Percentiles rank a stretch among this genome's conserved stretches.
phyloP scores from a whole-genome alignment of 2,113 vertebrate genomes.

The Forbesichthys papilliferus region DNA sequence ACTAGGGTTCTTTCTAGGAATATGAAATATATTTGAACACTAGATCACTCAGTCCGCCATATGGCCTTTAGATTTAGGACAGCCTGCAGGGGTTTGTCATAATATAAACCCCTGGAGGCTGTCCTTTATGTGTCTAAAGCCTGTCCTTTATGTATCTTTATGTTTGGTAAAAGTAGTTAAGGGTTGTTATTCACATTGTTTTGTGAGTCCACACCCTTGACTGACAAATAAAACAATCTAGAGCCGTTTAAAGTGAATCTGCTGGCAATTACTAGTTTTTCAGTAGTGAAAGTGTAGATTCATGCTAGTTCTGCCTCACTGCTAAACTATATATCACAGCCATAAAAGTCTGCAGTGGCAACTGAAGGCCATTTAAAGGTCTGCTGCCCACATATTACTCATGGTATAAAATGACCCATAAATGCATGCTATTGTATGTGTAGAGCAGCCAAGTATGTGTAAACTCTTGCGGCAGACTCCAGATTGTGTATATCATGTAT shows the following conservation, averaged over 20 bases:
- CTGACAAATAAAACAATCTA: neutral
- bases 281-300: neutral
- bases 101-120: too few species aligned
- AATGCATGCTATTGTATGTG: neutral
- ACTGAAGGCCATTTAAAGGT: neutral
- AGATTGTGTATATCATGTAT: too few species aligned
- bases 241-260: neutral
- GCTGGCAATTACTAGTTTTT: neutral
- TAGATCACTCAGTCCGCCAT: too few species aligned
- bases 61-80: neutral
- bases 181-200: neutral
- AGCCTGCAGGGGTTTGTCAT: conserved; percentile 17
- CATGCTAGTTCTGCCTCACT: neutral
- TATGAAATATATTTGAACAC: too few species aligned
- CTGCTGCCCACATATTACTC: neutral
- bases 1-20: too few species aligned
- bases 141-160: too few species aligned
- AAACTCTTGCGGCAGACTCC: neutral
- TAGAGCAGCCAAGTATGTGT: neutral
- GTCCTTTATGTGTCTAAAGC: too few species aligned
- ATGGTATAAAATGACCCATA: neutral
- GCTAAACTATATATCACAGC: neutral
- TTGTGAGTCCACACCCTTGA: neutral
- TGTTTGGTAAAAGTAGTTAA: too few species aligned
- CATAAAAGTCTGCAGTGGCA: neutral